phyloP scores from a whole-genome alignment of 2,797 vertebrate species.

The Garrulus glandarius region DNA sequence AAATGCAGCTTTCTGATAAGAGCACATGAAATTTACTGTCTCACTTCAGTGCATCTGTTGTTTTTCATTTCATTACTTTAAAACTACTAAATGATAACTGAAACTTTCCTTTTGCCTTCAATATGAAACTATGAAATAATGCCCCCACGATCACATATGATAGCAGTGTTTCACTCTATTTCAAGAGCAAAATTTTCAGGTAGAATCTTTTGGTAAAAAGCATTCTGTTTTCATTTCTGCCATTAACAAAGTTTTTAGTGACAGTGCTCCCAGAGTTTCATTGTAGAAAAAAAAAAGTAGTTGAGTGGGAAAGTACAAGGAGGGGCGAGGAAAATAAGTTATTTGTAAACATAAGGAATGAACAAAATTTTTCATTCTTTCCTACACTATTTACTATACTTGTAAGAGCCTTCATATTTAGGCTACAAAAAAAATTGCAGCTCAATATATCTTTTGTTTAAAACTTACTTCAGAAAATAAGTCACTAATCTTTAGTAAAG shows the following conservation, averaged over 20 bases:
- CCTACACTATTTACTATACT: background rate
- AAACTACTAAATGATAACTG: background rate
- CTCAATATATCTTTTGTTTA: background rate
- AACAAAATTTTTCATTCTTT: background rate
- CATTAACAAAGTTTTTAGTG: background rate
- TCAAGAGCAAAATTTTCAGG: background rate
- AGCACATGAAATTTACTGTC: background rate
- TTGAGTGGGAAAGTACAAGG: background rate
- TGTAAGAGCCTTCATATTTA: background rate
- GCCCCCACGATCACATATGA: background rate
- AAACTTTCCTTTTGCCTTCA: background rate
- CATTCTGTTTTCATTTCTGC: background rate
- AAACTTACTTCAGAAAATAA: background rate
- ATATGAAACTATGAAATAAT: background rate
- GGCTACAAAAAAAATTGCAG: background rate
- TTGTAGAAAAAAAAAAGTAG: background rate
- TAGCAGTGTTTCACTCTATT: background rate
- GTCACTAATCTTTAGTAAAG: background rate
- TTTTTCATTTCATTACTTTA: constrained; percentile 21
- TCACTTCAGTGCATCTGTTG: background rate
- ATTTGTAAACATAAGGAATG: background rate
- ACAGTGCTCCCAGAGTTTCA: background rate
- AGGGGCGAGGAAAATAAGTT: rapidly evolving
- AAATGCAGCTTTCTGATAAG: constrained; percentile 25
- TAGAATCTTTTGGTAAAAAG: background rate